phyloP scores from a whole-genome alignment of 2,797 vertebrate species.

The Oceanodroma leucorhoa region DNA sequence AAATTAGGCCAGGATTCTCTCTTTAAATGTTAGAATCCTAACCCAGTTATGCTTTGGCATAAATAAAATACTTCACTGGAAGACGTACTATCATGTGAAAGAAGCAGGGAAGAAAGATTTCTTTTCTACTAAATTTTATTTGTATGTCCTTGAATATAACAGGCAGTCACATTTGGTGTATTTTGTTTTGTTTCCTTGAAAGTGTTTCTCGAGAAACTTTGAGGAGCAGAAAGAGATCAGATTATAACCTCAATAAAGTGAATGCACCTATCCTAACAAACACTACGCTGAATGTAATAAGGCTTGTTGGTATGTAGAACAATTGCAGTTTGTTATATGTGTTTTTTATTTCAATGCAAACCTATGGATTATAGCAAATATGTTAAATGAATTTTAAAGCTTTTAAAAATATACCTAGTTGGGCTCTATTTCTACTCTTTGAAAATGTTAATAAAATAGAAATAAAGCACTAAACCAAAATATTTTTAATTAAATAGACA shows the following conservation, averaged over 20 bases:
- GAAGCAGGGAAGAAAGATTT: rapidly evolving
- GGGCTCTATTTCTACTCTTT: neutral
- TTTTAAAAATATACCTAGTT: neutral
- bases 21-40: neutral
- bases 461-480: neutral
- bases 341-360: neutral
- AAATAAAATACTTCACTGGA: neutral
- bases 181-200: constrained; percentile 58
- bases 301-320: constrained; percentile 91
- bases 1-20: neutral
- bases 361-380: neutral
- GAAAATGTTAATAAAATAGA: neutral
- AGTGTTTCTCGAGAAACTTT: constrained; percentile 91
- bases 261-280: constrained; percentile 97
- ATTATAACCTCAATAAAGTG: constrained; percentile 93
- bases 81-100: neutral
- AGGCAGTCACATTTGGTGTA: neutral
- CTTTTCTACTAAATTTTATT: neutral
- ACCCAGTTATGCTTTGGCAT: neutral
- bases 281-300: constrained; percentile 96
- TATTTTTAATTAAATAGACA: neutral
- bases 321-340: neutral
- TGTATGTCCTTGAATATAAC: neutral
- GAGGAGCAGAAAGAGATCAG: constrained; percentile 90
- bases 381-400: neutral